phyloP scores from a whole-genome alignment of 2,888 invertebrate species.

The Ochlodes sylvanus region DNA sequence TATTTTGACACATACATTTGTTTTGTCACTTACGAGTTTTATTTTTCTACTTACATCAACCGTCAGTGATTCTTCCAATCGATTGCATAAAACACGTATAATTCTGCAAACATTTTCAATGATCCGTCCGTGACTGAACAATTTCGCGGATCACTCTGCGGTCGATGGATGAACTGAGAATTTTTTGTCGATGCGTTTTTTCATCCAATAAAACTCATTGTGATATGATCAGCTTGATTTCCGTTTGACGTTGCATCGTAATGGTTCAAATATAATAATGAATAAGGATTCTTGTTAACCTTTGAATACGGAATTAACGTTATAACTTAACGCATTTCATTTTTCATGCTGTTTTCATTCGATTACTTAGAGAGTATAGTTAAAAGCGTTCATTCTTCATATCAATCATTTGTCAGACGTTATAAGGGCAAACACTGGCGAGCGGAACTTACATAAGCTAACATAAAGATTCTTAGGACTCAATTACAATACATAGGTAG shows the following conservation, averaged over 20 bases:
- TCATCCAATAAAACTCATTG: conserved; percentile 38
- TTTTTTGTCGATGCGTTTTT: conserved; percentile 30
- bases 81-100: conserved; percentile 22
- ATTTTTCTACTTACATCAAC: neutral
- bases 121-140: conserved; percentile 35
- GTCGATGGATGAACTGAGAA: conserved; percentile 7
- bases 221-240: conserved; percentile 40
- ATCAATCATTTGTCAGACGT: too few species aligned
- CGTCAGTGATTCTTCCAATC: conserved; percentile 33
- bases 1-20: neutral
- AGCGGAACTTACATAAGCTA: too few species aligned
- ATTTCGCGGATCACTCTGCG: conserved; percentile 26
- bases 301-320: conserved; percentile 1
- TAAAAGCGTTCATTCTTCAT: too few species aligned
- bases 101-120: conserved; percentile 32
- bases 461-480: too few species aligned
- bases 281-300: conserved; percentile 30
- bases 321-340: neutral
- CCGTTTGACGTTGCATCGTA: conserved; percentile 42
- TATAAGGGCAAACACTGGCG: too few species aligned
- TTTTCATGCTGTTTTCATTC: neutral
- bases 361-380: neutral
- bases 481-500: too few species aligned
- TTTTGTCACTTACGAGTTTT: conserved; percentile 18
- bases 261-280: conserved; percentile 40